phyloP scores from a whole-genome alignment of 2,888 invertebrate genomes.

The Thumatha senex region DNA sequence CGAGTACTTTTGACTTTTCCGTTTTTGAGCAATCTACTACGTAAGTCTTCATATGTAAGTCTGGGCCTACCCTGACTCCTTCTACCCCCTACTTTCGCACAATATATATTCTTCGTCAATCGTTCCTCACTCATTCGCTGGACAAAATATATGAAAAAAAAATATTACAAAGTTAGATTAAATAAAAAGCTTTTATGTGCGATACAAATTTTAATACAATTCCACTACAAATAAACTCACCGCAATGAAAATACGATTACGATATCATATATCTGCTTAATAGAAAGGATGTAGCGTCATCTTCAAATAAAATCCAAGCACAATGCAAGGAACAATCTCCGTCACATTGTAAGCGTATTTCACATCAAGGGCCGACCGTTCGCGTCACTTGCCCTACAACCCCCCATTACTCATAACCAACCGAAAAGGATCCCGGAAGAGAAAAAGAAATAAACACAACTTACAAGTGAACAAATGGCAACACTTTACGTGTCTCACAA shows the following conservation, averaged over 20 bases:
- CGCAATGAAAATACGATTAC: slow-evolving; percentile 1
- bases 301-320: slow-evolving; percentile 43
- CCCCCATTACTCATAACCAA: slow-evolving; percentile 71
- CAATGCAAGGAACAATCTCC: slow-evolving; percentile 53
- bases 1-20: too few relatives aligned
- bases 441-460: slow-evolving; percentile 50
- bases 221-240: not conserved
- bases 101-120: too few relatives aligned
- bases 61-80: too few relatives aligned
- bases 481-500: slow-evolving; percentile 76
- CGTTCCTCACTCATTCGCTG: too few relatives aligned
- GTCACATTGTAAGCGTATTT: slow-evolving; percentile 61
- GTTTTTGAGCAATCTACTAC: too few relatives aligned
- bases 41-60: too few relatives aligned
- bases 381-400: slow-evolving; percentile 55
- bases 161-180: too few relatives aligned
- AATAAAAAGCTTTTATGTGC: not conserved
- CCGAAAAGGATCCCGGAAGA: slow-evolving; percentile 57
- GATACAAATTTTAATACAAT: not conserved
- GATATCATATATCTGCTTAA: slow-evolving; percentile 22
- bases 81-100: too few relatives aligned
- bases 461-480: slow-evolving; percentile 71
- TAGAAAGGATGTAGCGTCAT: slow-evolving; percentile 20
- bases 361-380: slow-evolving; percentile 50
- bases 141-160: too few relatives aligned